These are phyloP conservation scores for Acrossocheilus fasciatus DNA, from an alignment of 2,797 vertebrate genomes.

Conservation along the genomic window DNA sequence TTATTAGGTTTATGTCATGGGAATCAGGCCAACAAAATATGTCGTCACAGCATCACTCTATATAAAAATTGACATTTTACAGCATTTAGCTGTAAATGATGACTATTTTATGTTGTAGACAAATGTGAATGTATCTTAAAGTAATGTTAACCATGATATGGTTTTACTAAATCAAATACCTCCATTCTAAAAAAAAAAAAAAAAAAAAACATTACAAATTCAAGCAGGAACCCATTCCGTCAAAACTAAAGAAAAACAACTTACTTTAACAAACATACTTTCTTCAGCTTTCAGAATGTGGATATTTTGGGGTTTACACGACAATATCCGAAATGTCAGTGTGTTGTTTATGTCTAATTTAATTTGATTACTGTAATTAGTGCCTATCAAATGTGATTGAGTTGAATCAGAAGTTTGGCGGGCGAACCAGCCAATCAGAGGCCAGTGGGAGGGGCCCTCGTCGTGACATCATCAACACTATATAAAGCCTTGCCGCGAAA, in stretches of 20 bases:
- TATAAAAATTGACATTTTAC: neutral
- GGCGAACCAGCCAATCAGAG: slow-evolving; percentile 45
- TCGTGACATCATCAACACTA: slow-evolving; percentile 23
- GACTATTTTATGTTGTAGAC: neutral
- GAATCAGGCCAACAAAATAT: neutral
- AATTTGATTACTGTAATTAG: neutral
- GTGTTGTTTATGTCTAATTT: neutral
- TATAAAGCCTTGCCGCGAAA: neutral
- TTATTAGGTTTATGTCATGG: neutral
- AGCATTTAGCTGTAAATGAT: neutral
- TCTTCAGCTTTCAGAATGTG: neutral
- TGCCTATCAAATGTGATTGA: neutral
- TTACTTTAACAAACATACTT: neutral
- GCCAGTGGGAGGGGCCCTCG: neutral
- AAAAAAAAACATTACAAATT: neutral
- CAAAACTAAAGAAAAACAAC: neutral
- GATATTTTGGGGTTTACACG: neutral
- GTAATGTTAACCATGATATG: neutral
- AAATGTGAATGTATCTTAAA: neutral
- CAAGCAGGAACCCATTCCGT: neutral
- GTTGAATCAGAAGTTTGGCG: slow-evolving; percentile 28
- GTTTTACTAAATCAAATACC: neutral
- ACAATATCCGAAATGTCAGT: neutral
- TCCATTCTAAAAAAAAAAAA: neutral
- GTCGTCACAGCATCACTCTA: neutral